Conservation (phyloP, 2,888 invertebrate species). For the Carterocephalus palaemon region DNA sequence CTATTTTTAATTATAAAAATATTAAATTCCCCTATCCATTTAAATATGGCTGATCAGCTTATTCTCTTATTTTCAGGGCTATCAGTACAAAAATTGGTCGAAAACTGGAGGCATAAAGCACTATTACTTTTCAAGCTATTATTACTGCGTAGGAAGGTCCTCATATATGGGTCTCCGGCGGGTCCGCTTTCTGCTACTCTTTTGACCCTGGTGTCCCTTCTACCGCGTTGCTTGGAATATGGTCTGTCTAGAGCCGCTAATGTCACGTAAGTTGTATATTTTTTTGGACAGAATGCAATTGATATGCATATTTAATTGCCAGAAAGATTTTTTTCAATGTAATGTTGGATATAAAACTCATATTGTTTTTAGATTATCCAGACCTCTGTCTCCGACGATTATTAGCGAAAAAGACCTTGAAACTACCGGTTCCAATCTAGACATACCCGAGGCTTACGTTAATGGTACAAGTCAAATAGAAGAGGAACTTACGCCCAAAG, state of each 20-base stretch:
- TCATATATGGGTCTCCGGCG: slow-evolving; percentile 96
- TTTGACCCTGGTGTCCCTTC: slow-evolving; percentile 91
- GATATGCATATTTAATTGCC: no score
- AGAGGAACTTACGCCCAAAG: slow-evolving; percentile 65
- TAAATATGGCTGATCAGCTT: no score
- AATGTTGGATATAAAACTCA: slow-evolving; percentile 1
- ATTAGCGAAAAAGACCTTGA: slow-evolving; percentile 45
- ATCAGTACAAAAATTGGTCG: slow-evolving; percentile 88
- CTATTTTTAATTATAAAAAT: no score
- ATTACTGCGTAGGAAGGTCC: slow-evolving; percentile 91
- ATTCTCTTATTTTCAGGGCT: slow-evolving; percentile 80
- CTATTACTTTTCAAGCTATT: slow-evolving; percentile 94
- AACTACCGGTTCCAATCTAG: slow-evolving; percentile 38
- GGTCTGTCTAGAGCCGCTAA: slow-evolving; percentile 91
- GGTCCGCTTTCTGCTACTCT: slow-evolving; percentile 92
- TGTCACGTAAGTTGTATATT: slow-evolving; percentile 81
- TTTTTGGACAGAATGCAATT: no score
- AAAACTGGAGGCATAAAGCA: slow-evolving; percentile 94
- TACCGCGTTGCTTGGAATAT: slow-evolving; percentile 92
- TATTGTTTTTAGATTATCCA: slow-evolving; percentile 56
- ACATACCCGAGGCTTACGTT: slow-evolving; percentile 44
- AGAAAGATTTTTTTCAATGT: not conserved
- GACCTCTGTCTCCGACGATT: slow-evolving; percentile 59
- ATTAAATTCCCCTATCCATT: no score
- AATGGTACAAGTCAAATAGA: slow-evolving; percentile 51